Evolutionary conservation across 2,888 invertebrate species (phyloP).

Genomic region (Dolichopus griseipennis): DNA sequence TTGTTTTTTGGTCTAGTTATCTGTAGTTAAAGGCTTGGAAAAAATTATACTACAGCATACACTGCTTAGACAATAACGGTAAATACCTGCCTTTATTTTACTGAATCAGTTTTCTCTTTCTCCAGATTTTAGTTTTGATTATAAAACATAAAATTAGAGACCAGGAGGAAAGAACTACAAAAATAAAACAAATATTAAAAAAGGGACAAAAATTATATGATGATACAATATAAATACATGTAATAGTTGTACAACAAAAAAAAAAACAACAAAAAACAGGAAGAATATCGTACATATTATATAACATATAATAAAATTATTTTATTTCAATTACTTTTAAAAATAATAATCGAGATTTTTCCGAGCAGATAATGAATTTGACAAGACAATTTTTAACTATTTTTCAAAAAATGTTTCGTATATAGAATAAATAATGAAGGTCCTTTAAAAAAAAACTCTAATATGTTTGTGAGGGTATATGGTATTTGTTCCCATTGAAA

Average conservation of each 20-base stretch:
- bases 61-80: too few relatives aligned
- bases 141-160: background rate
- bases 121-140: background rate
- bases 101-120: too few relatives aligned
- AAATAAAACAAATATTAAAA: background rate
- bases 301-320: conserved; percentile 3
- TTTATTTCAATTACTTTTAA: conserved; percentile 6
- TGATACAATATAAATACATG: too few relatives aligned
- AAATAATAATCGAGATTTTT: conserved; percentile 6
- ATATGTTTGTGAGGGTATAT: background rate
- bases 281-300: background rate
- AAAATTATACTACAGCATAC: too few relatives aligned
- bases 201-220: too few relatives aligned
- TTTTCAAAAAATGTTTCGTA: background rate
- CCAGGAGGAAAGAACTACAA: background rate
- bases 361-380: background rate
- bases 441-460: background rate
- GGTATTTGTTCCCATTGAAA: too few relatives aligned
- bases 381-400: conserved; percentile 6
- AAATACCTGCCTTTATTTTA: too few relatives aligned
- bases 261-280: too few relatives aligned
- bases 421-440: conserved; percentile 4
- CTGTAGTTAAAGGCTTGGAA: too few relatives aligned
- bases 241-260: too few relatives aligned
- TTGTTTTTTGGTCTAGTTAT: too few relatives aligned